A percentile compares a stretch with the other conserved stretches of the same genome.
Evolutionary conservation across 2,113 vertebrate genomes (phyloP).

Genomic region (Grus americana): DNA sequence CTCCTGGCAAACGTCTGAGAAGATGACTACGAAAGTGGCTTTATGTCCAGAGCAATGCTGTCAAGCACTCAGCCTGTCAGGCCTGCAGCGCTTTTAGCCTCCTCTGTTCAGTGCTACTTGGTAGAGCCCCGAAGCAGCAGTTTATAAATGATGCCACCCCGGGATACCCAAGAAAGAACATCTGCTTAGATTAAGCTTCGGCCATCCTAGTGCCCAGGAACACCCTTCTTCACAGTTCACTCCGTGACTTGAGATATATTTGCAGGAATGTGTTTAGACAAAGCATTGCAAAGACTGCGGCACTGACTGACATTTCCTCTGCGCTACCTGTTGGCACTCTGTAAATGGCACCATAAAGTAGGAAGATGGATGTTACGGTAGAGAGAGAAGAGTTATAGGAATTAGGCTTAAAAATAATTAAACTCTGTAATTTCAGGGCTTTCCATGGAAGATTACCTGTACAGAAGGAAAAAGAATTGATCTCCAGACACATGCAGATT

Average conservation of each 20-base stretch:
- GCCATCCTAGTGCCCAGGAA: background rate
- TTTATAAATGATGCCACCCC: background rate
- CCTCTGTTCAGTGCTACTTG: background rate
- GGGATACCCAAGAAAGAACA: background rate
- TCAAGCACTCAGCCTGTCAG: background rate
- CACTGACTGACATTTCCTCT: background rate
- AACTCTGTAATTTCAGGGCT: background rate
- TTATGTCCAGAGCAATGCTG: background rate
- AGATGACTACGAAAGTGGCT: background rate
- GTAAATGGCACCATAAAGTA: background rate
- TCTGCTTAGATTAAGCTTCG: background rate
- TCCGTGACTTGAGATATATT: background rate
- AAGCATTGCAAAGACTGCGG: background rate
- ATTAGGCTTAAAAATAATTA: background rate
- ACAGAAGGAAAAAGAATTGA: background rate
- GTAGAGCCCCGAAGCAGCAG: background rate
- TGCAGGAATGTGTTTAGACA: background rate
- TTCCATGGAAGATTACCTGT: background rate
- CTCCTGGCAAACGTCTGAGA: background rate
- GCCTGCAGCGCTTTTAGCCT: fast-evolving
- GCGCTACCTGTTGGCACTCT: background rate
- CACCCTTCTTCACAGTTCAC: background rate
- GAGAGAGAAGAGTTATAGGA: background rate
- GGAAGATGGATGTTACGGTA: background rate
- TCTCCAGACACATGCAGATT: background rate